Evolutionary conservation across 2,797 vertebrate species (phyloP), one percentile per base, ranked within the genome.

Genomic region (Poecilia gillii): DNA sequence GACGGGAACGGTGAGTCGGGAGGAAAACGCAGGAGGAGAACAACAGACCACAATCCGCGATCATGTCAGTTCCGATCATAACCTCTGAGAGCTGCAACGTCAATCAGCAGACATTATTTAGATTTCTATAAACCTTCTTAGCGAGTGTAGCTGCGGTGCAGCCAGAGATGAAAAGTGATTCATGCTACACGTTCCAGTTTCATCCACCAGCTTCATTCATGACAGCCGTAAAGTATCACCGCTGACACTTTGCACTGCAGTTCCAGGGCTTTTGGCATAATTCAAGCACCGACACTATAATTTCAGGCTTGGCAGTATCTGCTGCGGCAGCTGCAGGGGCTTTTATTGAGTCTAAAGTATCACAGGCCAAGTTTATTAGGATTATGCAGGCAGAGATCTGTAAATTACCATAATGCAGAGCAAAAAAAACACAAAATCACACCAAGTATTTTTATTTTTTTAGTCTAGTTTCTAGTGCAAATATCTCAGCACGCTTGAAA

Each of bases 1-100:
- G 98, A 99, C 18, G 98, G 98, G 81, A 98, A 99, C 1, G 98
- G 98, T 99, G 95, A 83, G 93, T 16, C 39, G 14, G 72, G 72
- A 75, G 51, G 36, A 66, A 33, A 14, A 16, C 6, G 13, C 39
- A 6, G 0, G 18, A 41, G 9, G 18, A 9, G 41, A 25, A 23
- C 25, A 28, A n/a, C 6, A 9, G 25, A 72, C 8, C 51, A 25
- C 51, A 71, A 79, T 73, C 78, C 74, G 72, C 78, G 72, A n/a
- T 79, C 77, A 74, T 78, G 76, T 71, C 9, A 74, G 25, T 23
- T 41, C 4, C 23, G 51, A 78, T 47, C n/a, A 66, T 75, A 28
- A 18, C 47, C 20, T 41, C 28, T 5, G 8, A 62, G 11, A 39
- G 73, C 79, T 72, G 28, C 75, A 81, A 86, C 74, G 79, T 72